Evolutionary conservation across 2,113 vertebrate genomes (phyloP).

Genomic region (Erinaceus europaeus): DNA sequence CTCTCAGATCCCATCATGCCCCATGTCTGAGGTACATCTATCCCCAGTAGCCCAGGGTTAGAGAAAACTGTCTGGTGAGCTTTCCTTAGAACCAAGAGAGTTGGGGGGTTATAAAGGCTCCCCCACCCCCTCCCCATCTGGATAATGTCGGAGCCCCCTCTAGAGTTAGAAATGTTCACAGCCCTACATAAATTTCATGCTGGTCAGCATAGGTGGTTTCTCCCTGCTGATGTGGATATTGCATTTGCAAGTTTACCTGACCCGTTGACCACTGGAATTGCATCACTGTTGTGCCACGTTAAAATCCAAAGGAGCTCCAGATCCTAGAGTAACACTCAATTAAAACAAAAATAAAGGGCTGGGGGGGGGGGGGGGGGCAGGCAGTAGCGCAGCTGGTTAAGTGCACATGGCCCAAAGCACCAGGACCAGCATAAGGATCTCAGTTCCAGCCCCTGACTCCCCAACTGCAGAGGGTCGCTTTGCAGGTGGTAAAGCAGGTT

Average conservation of each 20-base stretch:
- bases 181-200: background rate
- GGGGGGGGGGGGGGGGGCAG: no score
- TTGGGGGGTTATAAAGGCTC: background rate
- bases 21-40: background rate
- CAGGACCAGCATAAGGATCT: no score
- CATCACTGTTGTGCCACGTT: background rate
- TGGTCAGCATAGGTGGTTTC: background rate
- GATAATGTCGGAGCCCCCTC: background rate
- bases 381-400: no score
- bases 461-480: no score
- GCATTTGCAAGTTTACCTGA: background rate
- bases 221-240: background rate
- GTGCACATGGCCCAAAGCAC: no score
- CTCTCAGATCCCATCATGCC: background rate
- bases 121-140: background rate
- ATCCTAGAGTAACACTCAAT: background rate
- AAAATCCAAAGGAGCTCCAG: background rate
- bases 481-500: no score
- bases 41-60: background rate
- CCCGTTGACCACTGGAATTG: background rate
- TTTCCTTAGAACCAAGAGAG: background rate
- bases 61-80: background rate
- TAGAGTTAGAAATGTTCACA: rapidly evolving
- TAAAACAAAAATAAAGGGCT: background rate
- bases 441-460: no score